phyloP scores from a whole-genome alignment of 1,140 invertebrate species.

The Sarcophaga bullata region DNA sequence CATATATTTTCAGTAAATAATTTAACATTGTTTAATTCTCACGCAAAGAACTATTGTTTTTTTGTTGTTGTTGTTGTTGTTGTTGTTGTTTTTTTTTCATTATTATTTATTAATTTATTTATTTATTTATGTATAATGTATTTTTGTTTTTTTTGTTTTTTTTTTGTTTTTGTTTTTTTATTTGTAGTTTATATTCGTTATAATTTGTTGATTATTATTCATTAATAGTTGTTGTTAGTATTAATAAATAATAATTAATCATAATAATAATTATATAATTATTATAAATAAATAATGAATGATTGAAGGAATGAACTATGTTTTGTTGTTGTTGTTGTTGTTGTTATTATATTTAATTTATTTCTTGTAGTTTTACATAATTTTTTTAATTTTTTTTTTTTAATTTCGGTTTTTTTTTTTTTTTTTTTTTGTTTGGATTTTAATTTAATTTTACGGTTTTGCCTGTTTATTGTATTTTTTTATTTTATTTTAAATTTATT shows the following conservation, averaged over 20 bases:
- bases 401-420: not conserved
- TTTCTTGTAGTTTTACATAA: constrained; percentile 32
- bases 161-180: not conserved
- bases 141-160: not conserved
- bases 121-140: too few relatives aligned
- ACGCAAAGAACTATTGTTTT: constrained; percentile 64
- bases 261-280: too few relatives aligned
- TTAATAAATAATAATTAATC: constrained; percentile 35
- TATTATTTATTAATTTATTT: constrained; percentile 43
- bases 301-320: constrained; percentile 38
- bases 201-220: constrained; percentile 36
- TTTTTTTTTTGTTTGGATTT: constrained; percentile 31
- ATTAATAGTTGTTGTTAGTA: constrained; percentile 40
- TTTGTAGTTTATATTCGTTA: constrained; percentile 24
- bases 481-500: constrained; percentile 28
- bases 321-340: constrained; percentile 10
- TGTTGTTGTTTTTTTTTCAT: constrained; percentile 41
- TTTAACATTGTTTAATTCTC: constrained; percentile 66
- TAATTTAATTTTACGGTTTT: constrained; percentile 41
- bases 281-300: constrained; percentile 32
- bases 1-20: constrained; percentile 66
- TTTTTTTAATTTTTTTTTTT: constrained; percentile 15
- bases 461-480: not conserved
- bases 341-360: constrained; percentile 4
- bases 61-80: constrained; percentile 52